These are phyloP conservation scores for Aphyosemion australe DNA, from an alignment of 2,113 vertebrate genomes.

Conservation along the genomic window DNA sequence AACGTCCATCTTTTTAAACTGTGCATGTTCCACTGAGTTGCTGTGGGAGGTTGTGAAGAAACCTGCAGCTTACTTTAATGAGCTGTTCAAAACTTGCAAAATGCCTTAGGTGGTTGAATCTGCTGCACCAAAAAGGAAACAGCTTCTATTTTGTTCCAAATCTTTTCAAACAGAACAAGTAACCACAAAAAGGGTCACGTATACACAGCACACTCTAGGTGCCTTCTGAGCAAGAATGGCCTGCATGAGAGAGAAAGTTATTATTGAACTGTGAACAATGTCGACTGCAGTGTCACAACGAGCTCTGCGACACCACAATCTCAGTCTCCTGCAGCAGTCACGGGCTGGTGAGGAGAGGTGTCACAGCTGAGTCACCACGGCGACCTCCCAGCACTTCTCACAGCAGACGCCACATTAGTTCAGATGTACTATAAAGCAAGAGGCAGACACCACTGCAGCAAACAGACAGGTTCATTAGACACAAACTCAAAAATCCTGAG, in stretches of 20 bases:
- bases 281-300: slow-evolving; percentile 18
- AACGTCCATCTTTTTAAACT: no score
- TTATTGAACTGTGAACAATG: neutral
- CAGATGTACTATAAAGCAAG: no score
- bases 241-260: slow-evolving; percentile 7
- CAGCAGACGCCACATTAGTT: slow-evolving; percentile 33
- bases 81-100: slow-evolving; percentile 27
- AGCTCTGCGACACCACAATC: slow-evolving; percentile 5
- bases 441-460: neutral
- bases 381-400: slow-evolving; percentile 34
- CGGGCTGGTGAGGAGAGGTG: slow-evolving; percentile 1
- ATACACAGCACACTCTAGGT: neutral
- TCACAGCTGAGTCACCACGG: slow-evolving; percentile 42
- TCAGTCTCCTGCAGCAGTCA: slow-evolving; percentile 23
- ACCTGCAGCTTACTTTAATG: slow-evolving; percentile 41
- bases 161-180: no score
- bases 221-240: neutral
- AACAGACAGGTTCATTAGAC: neutral
- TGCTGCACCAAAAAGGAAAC: slow-evolving; percentile 8
- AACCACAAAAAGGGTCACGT: no score
- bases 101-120: slow-evolving; percentile 21
- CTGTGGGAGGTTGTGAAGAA: slow-evolving; percentile 22
- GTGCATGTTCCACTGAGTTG: neutral
- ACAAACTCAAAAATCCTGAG: neutral
- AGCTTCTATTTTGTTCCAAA: no score